Evolutionary conservation across 23 tunicate genomes (phyloP).

Genomic region (Halocynthia aurantium): DNA sequence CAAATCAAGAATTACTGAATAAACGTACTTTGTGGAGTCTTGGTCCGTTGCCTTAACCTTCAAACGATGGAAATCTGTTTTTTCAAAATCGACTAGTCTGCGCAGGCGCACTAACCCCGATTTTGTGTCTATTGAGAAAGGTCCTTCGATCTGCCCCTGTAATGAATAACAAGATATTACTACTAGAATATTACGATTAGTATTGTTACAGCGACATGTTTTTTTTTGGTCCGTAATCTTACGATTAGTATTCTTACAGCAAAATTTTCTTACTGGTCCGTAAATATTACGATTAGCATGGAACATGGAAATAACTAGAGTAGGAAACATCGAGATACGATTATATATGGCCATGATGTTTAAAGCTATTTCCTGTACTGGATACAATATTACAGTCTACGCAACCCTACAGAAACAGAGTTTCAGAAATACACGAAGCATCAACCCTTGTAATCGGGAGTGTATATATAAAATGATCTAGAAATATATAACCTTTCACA

Average conservation of each 20-base stretch:
- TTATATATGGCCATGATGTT: too few relatives aligned
- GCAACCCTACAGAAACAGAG: too few relatives aligned
- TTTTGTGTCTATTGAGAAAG: constrained; percentile 40
- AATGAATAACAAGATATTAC: background rate
- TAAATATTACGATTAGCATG: background rate
- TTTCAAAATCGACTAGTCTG: constrained; percentile 51
- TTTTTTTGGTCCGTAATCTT: background rate
- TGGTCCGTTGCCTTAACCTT: constrained; percentile 54
- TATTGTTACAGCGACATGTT: too few relatives aligned
- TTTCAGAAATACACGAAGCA: too few relatives aligned
- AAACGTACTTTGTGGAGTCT: constrained; percentile 36
- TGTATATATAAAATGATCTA: too few relatives aligned
- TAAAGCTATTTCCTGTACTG: too few relatives aligned
- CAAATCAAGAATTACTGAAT: background rate
- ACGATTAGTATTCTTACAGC: too few relatives aligned
- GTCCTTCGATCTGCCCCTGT: background rate
- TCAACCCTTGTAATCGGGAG: too few relatives aligned
- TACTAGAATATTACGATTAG: background rate
- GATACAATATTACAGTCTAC: too few relatives aligned
- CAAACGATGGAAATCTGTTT: constrained; percentile 32
- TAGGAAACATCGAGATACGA: too few relatives aligned
- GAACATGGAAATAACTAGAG: too few relatives aligned
- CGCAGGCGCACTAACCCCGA: constrained; percentile 40
- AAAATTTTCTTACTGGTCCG: background rate
- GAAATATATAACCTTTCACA: too few relatives aligned